These are phyloP conservation scores for Sminthurides aquaticus DNA, from an alignment of 2,888 invertebrate species.

Conservation along the genomic window DNA sequence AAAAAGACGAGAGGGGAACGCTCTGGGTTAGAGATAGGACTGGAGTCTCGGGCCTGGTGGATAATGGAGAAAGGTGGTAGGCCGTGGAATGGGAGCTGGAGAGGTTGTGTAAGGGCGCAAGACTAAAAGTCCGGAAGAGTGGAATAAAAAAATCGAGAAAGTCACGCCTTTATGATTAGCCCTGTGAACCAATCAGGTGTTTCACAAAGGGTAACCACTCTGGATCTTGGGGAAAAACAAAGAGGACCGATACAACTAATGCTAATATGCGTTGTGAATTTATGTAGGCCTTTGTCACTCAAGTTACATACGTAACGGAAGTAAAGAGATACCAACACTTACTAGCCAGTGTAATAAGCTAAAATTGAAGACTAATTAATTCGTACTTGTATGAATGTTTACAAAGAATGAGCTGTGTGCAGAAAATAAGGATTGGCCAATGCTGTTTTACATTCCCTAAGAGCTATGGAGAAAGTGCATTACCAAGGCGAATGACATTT, in stretches of 20 bases:
- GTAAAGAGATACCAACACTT: no score
- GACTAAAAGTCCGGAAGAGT: slow-evolving; percentile 26
- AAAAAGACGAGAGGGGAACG: not conserved
- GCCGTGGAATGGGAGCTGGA: slow-evolving; percentile 22
- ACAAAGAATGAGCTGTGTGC: no score
- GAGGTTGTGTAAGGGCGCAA: slow-evolving; percentile 25
- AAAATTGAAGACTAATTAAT: no score
- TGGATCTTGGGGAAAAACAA: slow-evolving; percentile 42
- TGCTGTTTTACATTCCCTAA: no score
- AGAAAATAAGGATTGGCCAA: no score
- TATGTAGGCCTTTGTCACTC: no score
- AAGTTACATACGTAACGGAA: no score
- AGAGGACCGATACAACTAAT: slow-evolving; percentile 35
- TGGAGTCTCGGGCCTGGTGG: not conserved
- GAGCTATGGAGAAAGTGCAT: no score
- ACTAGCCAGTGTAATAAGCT: no score
- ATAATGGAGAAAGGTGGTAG: slow-evolving; percentile 25
- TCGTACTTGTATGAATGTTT: no score
- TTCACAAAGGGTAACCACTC: slow-evolving; percentile 37
- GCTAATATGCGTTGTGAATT: slow-evolving; percentile 20
- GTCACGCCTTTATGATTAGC: slow-evolving; percentile 44
- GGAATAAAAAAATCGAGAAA: slow-evolving; percentile 29
- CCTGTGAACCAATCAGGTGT: slow-evolving; percentile 44
- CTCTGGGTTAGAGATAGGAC: not conserved
- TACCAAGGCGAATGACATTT: no score